A percentile compares a stretch with the other conserved stretches of the same genome.
Conservation (phyloP, 1,140 invertebrate genomes). For the Rhagoletis pomonella region DNA sequence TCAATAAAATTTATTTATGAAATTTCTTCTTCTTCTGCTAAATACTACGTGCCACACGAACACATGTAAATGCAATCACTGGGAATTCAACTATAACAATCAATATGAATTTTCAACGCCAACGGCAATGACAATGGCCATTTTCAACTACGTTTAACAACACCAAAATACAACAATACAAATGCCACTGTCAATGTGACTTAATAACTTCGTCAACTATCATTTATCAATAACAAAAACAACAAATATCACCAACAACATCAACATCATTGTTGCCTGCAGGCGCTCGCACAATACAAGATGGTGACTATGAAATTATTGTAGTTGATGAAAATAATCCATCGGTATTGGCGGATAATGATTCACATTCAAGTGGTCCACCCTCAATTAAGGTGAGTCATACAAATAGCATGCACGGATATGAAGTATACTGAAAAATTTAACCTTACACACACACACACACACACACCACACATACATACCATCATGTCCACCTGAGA, state of each 20-base stretch:
- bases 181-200: neutral
- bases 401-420: too few relatives aligned
- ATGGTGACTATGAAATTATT: conserved; percentile 92
- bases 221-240: neutral
- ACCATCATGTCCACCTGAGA: too few relatives aligned
- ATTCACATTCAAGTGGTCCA: conserved; percentile 81
- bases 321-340: conserved; percentile 93
- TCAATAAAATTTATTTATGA: neutral
- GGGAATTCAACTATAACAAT: neutral
- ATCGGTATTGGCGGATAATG: conserved; percentile 85
- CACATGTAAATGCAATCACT: neutral
- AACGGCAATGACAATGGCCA: neutral
- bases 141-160: too few relatives aligned
- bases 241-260: conserved; percentile 1
- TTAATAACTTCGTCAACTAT: neutral
- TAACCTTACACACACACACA: too few relatives aligned
- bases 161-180: neutral
- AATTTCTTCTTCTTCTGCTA: conserved; percentile 9
- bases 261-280: neutral
- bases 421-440: too few relatives aligned
- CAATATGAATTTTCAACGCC: neutral
- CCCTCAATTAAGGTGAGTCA: conserved; percentile 88
- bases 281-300: conserved; percentile 77
- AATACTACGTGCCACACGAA: neutral
- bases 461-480: too few relatives aligned